Conservation (phyloP, 2,113 vertebrate genomes). For the Tyrannus savana region DNA sequence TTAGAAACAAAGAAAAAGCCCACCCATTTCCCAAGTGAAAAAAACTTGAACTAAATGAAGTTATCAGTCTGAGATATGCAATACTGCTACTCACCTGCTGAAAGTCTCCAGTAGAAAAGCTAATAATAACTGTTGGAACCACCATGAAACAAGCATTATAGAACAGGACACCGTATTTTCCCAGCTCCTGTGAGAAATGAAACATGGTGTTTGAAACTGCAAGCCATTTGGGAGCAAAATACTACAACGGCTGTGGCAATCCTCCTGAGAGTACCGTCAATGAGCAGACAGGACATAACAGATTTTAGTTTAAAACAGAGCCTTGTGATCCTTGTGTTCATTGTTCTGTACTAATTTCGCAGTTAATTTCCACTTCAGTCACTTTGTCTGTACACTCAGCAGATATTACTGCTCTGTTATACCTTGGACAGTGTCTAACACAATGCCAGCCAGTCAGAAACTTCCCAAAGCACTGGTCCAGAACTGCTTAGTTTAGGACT, state of each 20-base stretch:
- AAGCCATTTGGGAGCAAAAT: not conserved
- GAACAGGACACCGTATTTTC: conserved; percentile 91
- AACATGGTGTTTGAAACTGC: not conserved
- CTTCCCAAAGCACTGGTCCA: not conserved
- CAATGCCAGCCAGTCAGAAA: not conserved
- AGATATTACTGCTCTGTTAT: not conserved
- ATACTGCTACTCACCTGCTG: conserved; percentile 73
- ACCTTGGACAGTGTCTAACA: not conserved
- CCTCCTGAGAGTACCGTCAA: not conserved
- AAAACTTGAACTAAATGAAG: not conserved
- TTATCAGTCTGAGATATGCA: not conserved
- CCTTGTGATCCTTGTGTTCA: not conserved
- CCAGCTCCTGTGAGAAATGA: conserved; percentile 79
- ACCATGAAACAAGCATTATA: conserved; percentile 93
- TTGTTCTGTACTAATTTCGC: not conserved
- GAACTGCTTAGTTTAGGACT: not conserved
- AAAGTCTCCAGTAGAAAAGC: conserved; percentile 86
- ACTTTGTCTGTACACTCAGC: not conserved
- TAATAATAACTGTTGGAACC: conserved; percentile 82
- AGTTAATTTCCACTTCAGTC: not conserved
- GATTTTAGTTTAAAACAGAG: not conserved
- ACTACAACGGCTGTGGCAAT: not conserved
- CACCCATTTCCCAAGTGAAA: not conserved
- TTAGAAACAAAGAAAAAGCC: not conserved
- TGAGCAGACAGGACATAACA: not conserved